These are phyloP conservation scores for Heterodera carotae DNA, from an alignment of 1,140 invertebrate genomes.

Conservation along the genomic window DNA sequence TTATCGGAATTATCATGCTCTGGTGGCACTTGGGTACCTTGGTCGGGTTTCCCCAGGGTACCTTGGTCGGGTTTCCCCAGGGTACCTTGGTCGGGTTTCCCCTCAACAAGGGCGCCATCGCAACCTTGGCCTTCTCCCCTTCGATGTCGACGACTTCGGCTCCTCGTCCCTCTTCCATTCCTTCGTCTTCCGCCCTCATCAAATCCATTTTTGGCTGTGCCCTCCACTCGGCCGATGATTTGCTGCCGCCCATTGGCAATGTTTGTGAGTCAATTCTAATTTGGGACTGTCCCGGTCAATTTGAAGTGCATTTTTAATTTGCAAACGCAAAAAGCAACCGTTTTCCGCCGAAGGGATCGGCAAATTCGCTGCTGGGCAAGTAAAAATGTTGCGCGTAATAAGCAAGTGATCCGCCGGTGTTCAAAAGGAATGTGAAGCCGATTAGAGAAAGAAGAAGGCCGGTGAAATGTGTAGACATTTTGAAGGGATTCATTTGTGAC, in stretches of 20 bases:
- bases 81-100: not conserved
- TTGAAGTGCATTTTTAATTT: not conserved
- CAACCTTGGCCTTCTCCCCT: not conserved
- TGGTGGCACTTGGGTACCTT: no score
- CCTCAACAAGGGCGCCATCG: not conserved
- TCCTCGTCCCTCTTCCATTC: not conserved
- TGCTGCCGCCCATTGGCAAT: not conserved
- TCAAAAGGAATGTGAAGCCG: not conserved
- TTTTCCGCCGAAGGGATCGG: not conserved
- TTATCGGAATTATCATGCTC: no score
- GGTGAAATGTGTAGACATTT: conserved; percentile 7
- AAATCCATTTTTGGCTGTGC: conserved; percentile 8
- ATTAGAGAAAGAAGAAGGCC: not conserved
- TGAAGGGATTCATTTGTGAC: not conserved
- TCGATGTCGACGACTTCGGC: not conserved
- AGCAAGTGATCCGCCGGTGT: not conserved
- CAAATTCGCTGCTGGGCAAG: conserved; percentile 20
- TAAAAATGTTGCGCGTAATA: conserved; percentile 27
- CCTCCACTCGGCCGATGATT: not conserved
- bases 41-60: no score
- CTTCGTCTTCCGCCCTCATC: conserved; percentile 2
- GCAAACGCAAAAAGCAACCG: not conserved
- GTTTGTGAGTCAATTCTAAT: not conserved
- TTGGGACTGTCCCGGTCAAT: not conserved
- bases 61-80: no score